Evolutionary conservation across 2,113 vertebrate genomes (phyloP).

Genomic region (Astatoreochromis straeleni): DNA sequence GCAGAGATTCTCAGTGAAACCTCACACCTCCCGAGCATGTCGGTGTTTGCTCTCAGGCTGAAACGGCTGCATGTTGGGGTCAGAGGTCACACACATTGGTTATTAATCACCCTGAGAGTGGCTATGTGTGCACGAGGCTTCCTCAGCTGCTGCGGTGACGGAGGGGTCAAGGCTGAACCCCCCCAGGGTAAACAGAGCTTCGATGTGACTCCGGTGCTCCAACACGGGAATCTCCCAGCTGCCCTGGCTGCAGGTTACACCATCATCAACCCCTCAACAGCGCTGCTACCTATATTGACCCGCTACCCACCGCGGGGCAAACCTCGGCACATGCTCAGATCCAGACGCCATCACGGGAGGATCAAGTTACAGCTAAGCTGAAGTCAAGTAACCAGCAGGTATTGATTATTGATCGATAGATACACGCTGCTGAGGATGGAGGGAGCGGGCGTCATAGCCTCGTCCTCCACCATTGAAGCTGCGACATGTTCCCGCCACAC

Average conservation of each 20-base stretch:
- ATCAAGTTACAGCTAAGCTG: background rate
- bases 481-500: background rate
- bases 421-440: background rate
- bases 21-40: background rate
- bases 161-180: slow-evolving; percentile 17
- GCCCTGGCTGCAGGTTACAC: slow-evolving; percentile 15
- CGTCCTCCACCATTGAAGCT: background rate
- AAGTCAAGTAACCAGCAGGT: background rate
- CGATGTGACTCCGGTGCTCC: slow-evolving; percentile 19
- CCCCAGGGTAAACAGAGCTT: slow-evolving; percentile 9
- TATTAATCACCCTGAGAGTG: background rate
- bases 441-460: background rate
- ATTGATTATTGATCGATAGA: background rate
- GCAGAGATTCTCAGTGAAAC: background rate
- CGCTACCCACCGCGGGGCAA: background rate
- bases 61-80: background rate
- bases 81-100: background rate
- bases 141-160: slow-evolving; percentile 26
- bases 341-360: background rate
- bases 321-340: background rate
- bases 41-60: background rate
- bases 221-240: slow-evolving; percentile 15
- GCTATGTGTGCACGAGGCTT: background rate
- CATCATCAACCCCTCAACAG: slow-evolving; percentile 18
- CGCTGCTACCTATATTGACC: background rate